These are phyloP conservation scores for Mactromeris polynyma DNA, from an alignment of 2,888 invertebrate genomes.

Conservation along the genomic window DNA sequence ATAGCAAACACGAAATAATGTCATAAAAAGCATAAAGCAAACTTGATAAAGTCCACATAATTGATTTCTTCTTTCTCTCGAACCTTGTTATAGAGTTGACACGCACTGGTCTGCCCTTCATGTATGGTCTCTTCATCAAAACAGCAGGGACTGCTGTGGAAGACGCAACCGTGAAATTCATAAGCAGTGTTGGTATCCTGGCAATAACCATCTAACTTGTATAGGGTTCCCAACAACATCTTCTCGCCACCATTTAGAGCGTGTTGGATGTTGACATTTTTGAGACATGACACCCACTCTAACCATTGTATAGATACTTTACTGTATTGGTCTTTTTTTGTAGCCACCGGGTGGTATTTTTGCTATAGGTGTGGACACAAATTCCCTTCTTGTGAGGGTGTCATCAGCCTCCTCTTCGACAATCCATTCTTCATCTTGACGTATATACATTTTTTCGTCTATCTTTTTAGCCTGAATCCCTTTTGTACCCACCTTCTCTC, in stretches of 20 bases:
- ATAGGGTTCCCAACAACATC: conserved; percentile 26
- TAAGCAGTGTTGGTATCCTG: conserved; percentile 46
- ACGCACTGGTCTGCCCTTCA: conserved; percentile 73
- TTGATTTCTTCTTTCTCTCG: conserved; percentile 64
- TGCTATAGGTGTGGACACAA: conserved; percentile 27
- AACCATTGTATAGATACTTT: conserved; percentile 57
- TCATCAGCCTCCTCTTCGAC: conserved; percentile 15
- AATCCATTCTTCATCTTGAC: conserved; percentile 29
- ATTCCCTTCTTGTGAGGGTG: conserved; percentile 28
- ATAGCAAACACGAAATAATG: background rate
- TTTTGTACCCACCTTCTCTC: conserved; percentile 39
- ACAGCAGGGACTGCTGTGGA: conserved; percentile 47
- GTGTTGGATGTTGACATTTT: conserved; percentile 16
- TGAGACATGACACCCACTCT: conserved; percentile 36
- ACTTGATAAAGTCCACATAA: conserved; percentile 70
- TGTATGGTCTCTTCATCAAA: conserved; percentile 24
- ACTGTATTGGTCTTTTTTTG: conserved; percentile 44
- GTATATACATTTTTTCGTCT: conserved; percentile 32
- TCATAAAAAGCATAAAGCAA: background rate
- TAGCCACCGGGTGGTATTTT: conserved; percentile 14
- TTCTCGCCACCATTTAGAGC: background rate
- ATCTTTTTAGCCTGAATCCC: conserved; percentile 33
- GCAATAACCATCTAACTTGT: conserved; percentile 50
- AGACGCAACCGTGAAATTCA: conserved; percentile 60
- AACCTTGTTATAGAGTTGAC: conserved; percentile 70